Base-by-base conservation (phyloP, 2,888 invertebrate genomes). In the Acleris emargana region DNA sequence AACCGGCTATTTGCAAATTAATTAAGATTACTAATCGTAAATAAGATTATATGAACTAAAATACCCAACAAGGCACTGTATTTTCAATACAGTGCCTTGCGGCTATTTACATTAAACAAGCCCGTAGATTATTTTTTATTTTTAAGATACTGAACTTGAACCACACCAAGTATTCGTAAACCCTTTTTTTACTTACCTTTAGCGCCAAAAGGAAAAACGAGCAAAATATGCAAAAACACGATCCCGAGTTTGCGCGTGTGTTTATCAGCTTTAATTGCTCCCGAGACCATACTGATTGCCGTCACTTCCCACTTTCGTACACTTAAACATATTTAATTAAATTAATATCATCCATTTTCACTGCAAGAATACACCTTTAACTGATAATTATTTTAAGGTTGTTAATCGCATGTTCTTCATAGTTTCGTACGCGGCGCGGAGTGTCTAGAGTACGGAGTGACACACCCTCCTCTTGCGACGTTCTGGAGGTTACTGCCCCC, bases 401-500 rank as follows among this genome's bases (percentile, higher is more conserved):
- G 50, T 38, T 17, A 45, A 22, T 6, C 45, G 45, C 11, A 17
- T 20, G 22, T 54, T 13, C 74, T 72, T 74, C 73, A 75, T 76
- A 83, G 83, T 87, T 85, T 83, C 73, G 73, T 73, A 70, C 62
- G 76, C 84, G 87, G 89, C 88, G 89, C 90, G 89, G 86, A 85
- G 84, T 88, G 69, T 86, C 72, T 71, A 62, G 69, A 73, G 68
- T 74, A 75, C 64, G 68, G 71, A 75, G 81, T 81, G 86, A 84
- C 89, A 86, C 91, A 84, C 82, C 86, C 87, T 86, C 81, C 85
- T 71, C 87, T 80, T 82, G 63, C 71, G 74, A 75, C 75, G 79
- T 79, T 77, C 74, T 78, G 80, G 81, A 82, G 89, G 87, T 88
- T 84, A 92, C 91, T 92, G 89, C 78, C 86, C 89, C 88, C 86